These are phyloP conservation scores for Notodonta ziczac DNA, from an alignment of 2,888 invertebrate species.

Conservation along the genomic window DNA sequence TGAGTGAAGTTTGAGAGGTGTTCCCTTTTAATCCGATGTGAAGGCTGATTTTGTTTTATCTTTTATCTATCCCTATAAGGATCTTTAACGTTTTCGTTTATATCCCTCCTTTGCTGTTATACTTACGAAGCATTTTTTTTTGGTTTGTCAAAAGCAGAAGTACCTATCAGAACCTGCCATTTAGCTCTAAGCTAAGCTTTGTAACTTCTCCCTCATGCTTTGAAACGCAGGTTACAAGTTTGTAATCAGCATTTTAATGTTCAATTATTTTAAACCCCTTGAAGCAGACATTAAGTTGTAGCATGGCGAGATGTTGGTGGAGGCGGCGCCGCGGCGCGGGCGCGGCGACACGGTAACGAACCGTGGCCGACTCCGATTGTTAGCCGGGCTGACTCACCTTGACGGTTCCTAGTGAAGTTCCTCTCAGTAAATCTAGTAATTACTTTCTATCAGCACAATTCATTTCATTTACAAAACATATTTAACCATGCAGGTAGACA, in stretches of 20 bases:
- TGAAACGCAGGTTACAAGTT: no score
- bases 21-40: not conserved
- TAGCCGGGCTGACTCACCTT: conserved; percentile 1
- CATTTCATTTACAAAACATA: not conserved
- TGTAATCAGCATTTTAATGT: no score
- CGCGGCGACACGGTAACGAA: not conserved
- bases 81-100: no score
- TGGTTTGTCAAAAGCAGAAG: no score
- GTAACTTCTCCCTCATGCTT: no score
- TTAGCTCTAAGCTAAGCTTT: no score
- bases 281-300: not conserved
- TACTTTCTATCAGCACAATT: not conserved
- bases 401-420: not conserved
- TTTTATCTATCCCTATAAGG: not conserved
- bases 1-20: not conserved
- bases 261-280: not conserved
- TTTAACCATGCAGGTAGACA: no score
- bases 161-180: no score
- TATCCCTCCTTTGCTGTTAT: no score
- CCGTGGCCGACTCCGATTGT: not conserved
- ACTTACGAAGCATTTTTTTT: no score
- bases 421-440: not conserved
- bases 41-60: not conserved
- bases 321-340: not conserved
- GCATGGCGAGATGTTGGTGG: not conserved